Percentiles rank a stretch among this genome's conserved stretches.
Conservation (phyloP, 2,797 vertebrate species). For the Pipistrellus nathusii region DNA sequence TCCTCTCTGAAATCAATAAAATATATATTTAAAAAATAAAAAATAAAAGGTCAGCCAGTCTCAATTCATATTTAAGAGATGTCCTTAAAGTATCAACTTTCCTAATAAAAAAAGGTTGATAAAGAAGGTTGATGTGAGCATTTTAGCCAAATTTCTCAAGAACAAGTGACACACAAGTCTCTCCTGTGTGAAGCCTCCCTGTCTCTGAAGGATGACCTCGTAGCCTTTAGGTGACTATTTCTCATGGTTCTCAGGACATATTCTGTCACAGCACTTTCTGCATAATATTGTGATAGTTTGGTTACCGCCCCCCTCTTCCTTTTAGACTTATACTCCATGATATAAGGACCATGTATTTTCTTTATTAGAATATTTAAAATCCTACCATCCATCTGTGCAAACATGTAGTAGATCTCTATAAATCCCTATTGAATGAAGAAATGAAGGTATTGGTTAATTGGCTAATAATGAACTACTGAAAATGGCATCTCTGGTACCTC, state of each 20-base stretch:
- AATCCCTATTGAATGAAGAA: background rate
- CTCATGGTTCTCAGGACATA: background rate
- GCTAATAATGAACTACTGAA: background rate
- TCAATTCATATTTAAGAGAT: background rate
- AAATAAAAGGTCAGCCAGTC: background rate
- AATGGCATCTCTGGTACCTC: background rate
- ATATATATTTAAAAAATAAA: too few relatives aligned
- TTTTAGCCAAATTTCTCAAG: background rate
- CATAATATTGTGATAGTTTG: background rate
- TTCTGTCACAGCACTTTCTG: background rate
- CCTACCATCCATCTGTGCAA: background rate
- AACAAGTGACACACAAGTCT: background rate
- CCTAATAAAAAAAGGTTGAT: background rate
- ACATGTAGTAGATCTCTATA: background rate
- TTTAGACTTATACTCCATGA: background rate
- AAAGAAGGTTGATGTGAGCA: background rate
- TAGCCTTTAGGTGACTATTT: background rate
- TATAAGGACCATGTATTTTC: background rate
- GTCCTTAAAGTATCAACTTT: background rate
- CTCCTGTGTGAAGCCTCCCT: background rate
- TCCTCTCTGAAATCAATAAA: too few relatives aligned
- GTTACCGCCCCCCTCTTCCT: background rate
- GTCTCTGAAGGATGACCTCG: background rate
- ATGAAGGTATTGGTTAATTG: background rate
- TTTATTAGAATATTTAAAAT: conserved; percentile 20